A percentile compares a stretch with the other conserved stretches of the same genome.
phyloP scores from a whole-genome alignment of 2,113 vertebrate genomes.

The Fregetta grallaria region DNA sequence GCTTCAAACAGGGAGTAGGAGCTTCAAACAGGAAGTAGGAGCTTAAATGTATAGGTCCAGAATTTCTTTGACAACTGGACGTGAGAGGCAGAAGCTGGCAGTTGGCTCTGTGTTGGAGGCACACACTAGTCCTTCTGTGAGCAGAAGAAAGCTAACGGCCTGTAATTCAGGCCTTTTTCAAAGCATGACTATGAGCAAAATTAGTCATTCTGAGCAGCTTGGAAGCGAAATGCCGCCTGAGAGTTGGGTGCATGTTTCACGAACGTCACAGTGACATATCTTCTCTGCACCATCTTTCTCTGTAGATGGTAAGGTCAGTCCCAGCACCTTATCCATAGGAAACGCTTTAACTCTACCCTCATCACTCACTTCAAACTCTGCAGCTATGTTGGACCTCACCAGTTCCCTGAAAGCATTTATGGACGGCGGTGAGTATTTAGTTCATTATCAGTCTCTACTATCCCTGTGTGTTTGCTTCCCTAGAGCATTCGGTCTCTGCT shows the following conservation, averaged over 20 bases:
- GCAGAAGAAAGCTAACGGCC: background rate
- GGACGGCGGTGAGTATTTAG: slow-evolving; percentile 79
- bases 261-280: slow-evolving; percentile 10
- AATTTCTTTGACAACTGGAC: background rate
- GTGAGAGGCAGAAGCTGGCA: background rate
- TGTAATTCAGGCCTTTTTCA: background rate
- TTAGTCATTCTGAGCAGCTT: background rate
- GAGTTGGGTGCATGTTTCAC: background rate
- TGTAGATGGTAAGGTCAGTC: slow-evolving; percentile 84
- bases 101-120: background rate
- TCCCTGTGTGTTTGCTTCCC: background rate
- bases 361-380: slow-evolving; percentile 74
- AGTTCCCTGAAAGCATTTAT: slow-evolving; percentile 83
- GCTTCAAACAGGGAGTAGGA: background rate
- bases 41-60: background rate
- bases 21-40: background rate
- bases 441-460: background rate
- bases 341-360: slow-evolving; percentile 79
- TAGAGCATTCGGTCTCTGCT: background rate
- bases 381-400: slow-evolving; percentile 82
- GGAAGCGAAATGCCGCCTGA: background rate
- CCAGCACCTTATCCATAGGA: slow-evolving; percentile 79
- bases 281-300: slow-evolving; percentile 51
- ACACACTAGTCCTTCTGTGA: background rate
- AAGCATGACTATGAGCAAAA: background rate